Conservation (phyloP, 2,113 vertebrate species). For the Heliornis fulica region DNA sequence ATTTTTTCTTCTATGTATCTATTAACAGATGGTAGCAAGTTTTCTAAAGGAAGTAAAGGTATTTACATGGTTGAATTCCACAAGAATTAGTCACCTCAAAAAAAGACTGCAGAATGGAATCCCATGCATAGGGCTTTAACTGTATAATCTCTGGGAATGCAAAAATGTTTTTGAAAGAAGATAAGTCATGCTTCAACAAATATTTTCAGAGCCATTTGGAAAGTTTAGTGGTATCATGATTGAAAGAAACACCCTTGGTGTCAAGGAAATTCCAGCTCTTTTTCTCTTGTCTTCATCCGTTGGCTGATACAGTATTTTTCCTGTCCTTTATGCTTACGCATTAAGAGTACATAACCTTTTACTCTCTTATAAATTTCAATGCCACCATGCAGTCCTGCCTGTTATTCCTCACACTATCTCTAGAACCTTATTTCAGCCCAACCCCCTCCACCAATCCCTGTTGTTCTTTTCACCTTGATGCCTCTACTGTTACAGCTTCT, state of each 20-base stretch:
- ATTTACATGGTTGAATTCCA: neutral
- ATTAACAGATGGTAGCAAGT: neutral
- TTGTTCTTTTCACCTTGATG: neutral
- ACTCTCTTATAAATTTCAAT: neutral
- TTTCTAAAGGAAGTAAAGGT: neutral
- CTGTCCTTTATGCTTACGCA: neutral
- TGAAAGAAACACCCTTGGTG: slow-evolving; percentile 11
- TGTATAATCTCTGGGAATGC: neutral
- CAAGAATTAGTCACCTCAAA: neutral
- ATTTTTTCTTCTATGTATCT: neutral
- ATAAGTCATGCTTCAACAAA: slow-evolving; percentile 22
- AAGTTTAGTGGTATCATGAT: neutral
- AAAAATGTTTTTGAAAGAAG: slow-evolving; percentile 34
- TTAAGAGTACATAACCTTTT: neutral
- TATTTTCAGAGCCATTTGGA: slow-evolving; percentile 31
- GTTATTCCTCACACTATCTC: neutral
- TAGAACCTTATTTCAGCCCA: neutral
- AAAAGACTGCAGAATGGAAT: neutral
- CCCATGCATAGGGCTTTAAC: neutral
- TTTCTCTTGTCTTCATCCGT: neutral
- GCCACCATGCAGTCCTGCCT: neutral
- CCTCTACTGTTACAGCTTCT: neutral
- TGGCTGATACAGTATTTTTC: neutral
- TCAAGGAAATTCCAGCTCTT: slow-evolving; percentile 8
- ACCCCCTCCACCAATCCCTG: fast-evolving